These are phyloP conservation scores for Acleris literana DNA, from an alignment of 2,888 invertebrate genomes.

Conservation along the genomic window DNA sequence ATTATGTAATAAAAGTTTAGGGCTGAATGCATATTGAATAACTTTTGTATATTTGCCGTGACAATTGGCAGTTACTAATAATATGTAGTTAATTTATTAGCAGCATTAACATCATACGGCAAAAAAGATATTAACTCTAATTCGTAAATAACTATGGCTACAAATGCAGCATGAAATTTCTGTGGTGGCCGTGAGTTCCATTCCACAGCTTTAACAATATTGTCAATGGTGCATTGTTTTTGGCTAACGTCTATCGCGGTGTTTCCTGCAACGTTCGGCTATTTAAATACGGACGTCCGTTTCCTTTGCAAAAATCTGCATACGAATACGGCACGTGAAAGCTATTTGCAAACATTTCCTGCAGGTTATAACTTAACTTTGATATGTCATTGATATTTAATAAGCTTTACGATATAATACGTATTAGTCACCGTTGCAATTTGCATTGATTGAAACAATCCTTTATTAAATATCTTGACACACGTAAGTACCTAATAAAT, in stretches of 20 bases:
- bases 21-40: too few relatives aligned
- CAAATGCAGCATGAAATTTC: background rate
- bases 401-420: background rate
- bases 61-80: slow-evolving; percentile 4
- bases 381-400: too few relatives aligned
- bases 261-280: slow-evolving; percentile 65
- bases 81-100: too few relatives aligned
- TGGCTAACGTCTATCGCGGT: slow-evolving; percentile 50
- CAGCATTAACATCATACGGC: background rate
- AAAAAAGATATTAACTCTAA: slow-evolving; percentile 7
- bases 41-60: slow-evolving; percentile 2
- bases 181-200: slow-evolving; percentile 14
- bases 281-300: slow-evolving; percentile 71
- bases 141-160: background rate
- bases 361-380: background rate
- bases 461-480: slow-evolving; percentile 41
- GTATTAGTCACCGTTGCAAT: background rate
- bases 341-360: slow-evolving; percentile 47
- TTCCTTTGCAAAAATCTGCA: slow-evolving; percentile 71
- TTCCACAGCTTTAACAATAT: slow-evolving; percentile 26
- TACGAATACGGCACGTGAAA: slow-evolving; percentile 53
- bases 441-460: background rate
- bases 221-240: slow-evolving; percentile 61
- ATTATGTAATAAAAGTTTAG: too few relatives aligned
- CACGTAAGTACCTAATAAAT: slow-evolving; percentile 52